These are phyloP conservation scores for Eristalis intricaria DNA, from an alignment of 2,888 invertebrate genomes.

Conservation along the genomic window DNA sequence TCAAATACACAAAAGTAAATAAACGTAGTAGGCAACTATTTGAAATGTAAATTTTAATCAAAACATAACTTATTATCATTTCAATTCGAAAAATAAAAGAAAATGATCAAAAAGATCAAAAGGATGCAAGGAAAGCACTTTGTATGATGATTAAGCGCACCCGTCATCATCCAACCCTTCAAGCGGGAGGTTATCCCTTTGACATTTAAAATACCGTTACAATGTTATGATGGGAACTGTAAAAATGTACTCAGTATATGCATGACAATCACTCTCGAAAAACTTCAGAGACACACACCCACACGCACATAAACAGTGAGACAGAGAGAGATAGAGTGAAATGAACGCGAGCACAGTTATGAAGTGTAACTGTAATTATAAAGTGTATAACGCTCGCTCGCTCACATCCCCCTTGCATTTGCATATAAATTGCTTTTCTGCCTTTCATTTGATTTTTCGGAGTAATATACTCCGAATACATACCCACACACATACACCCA, in stretches of 20 bases:
- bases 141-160: conserved; percentile 64
- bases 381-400: conserved; percentile 15
- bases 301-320: not conserved
- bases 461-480: conserved; percentile 32
- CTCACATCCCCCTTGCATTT: conserved; percentile 59
- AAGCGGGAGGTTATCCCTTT: conserved; percentile 58
- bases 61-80: conserved; percentile 45
- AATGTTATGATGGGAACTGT: conserved; percentile 54
- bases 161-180: not conserved
- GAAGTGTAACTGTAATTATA: conserved; percentile 48
- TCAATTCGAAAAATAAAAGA: not conserved
- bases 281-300: not conserved
- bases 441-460: conserved; percentile 26
- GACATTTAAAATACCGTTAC: conserved; percentile 73
- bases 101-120: conserved; percentile 58
- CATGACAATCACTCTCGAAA: not conserved
- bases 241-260: conserved; percentile 42
- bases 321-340: not conserved
- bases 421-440: conserved; percentile 73
- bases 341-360: not conserved
- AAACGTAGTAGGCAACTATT: conserved; percentile 29
- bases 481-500: not conserved
- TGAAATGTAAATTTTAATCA: conserved; percentile 67
- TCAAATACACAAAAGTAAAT: conserved; percentile 4
- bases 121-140: conserved; percentile 57